Conservation (phyloP, 2,113 vertebrate genomes). For the Ptilorrhoa leucosticta region DNA sequence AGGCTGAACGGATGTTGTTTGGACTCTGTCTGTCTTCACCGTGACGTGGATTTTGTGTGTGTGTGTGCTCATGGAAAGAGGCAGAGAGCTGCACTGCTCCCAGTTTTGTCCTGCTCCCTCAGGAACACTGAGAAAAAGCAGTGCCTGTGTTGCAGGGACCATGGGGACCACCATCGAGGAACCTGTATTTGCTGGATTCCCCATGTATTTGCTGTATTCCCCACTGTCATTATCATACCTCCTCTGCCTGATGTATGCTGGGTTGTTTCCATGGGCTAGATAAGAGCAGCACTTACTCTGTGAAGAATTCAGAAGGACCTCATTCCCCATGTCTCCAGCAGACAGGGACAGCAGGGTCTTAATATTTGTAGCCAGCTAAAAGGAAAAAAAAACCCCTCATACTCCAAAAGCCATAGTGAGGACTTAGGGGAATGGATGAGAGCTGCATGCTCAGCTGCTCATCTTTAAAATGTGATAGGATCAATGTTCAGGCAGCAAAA, state of each 20-base stretch:
- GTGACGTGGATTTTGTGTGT: not conserved
- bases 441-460: not conserved
- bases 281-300: not conserved
- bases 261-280: not conserved
- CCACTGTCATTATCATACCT: not conserved
- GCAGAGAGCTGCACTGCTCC: not conserved
- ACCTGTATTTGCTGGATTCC: not conserved
- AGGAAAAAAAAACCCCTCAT: not conserved
- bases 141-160: not conserved
- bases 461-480: not conserved
- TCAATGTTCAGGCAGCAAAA: not conserved
- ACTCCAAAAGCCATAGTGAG: not conserved
- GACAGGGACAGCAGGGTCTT: not conserved
- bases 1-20: not conserved
- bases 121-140: not conserved
- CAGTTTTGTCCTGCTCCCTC: not conserved
- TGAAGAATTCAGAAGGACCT: not conserved
- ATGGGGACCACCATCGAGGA: not conserved
- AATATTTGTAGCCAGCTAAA: not conserved
- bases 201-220: not conserved
- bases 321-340: not conserved
- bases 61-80: not conserved
- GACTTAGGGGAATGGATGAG: not conserved
- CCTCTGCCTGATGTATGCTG: not conserved
- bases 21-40: not conserved